These are phyloP conservation scores for Nezara viridula DNA, from an alignment of 2,888 invertebrate species.

Conservation along the genomic window DNA sequence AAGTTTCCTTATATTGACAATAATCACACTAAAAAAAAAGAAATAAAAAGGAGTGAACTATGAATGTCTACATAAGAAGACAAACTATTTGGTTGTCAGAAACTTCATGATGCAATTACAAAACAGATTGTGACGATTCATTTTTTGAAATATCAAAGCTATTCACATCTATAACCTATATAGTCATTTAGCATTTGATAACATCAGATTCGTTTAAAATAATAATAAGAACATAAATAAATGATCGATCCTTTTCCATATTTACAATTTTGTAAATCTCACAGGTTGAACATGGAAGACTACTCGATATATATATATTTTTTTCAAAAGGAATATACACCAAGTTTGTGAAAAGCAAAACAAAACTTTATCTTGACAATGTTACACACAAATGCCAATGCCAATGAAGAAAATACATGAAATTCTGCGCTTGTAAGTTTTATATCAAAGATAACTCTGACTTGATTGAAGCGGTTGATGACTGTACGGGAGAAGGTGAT, in stretches of 20 bases:
- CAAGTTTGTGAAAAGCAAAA: too few species aligned
- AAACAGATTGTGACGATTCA: background rate
- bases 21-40: too few species aligned
- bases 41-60: too few species aligned
- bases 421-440: background rate
- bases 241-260: too few species aligned
- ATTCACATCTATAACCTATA: background rate
- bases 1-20: too few species aligned
- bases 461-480: background rate
- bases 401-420: background rate
- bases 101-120: background rate
- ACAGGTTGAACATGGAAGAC: too few species aligned
- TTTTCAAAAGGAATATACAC: background rate
- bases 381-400: background rate
- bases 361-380: background rate
- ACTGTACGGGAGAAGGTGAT: background rate
- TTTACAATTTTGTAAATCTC: too few species aligned
- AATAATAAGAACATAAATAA: too few species aligned
- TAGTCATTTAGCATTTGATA: background rate
- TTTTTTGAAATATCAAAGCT: background rate
- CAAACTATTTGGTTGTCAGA: background rate
- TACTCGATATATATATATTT: too few species aligned
- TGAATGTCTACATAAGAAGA: too few species aligned
- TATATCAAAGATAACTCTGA: too few species aligned
- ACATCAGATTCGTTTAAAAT: too few species aligned